Evolutionary conservation across 2,113 vertebrate genomes (phyloP), one percentile per base, ranked within the genome.

Genomic region (Lampris incognitus): DNA sequence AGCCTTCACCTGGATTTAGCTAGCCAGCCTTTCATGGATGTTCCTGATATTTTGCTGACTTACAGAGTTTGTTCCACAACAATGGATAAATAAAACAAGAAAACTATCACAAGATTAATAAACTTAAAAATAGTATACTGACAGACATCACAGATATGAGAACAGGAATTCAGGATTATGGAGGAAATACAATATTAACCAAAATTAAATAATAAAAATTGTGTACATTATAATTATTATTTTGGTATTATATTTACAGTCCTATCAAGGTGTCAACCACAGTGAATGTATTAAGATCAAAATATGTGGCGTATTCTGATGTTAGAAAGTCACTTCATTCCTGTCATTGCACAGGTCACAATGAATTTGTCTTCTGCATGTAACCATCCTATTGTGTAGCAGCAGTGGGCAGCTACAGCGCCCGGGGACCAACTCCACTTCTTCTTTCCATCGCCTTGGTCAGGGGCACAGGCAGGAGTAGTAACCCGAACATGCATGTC

Each of bases 151-250:
- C 37, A 58, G 49, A 73, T 37, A 24, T 70, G 4, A 66, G 4
- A 64, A 40, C 3, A 56, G 24, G 67, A 3, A 9, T 3, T 68
- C 3, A 66, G n/a, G 40, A 44, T 44, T 3, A 44, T 4, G 2
- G 37, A 39, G 40, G 11, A 82, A 68, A 73, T 64, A 51, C 2
- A 58, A 1, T 0, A 3, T 56, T 57, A 61, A 44, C 37, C 46
- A 60, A 36, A 78, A 78, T 13, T 5, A 48, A 51, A 6, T 67
- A 62, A 82, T 62, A 41, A 52, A 79, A 57, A 4, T 68, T 48
- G 11, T 38, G 78, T 5, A 9, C 60, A 6, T 5, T 55, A 48
- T 5, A 36, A 59, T 39, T 10, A 37, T 13, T 37, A 37, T 42
- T 8, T 36, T n/a, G 9, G 2, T 63, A 9, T 65, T 55, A 74